Percentiles rank a stretch among this genome's conserved stretches.
Conservation (phyloP, 1,140 invertebrate genomes). For the Panagrolaimus sp. region DNA sequence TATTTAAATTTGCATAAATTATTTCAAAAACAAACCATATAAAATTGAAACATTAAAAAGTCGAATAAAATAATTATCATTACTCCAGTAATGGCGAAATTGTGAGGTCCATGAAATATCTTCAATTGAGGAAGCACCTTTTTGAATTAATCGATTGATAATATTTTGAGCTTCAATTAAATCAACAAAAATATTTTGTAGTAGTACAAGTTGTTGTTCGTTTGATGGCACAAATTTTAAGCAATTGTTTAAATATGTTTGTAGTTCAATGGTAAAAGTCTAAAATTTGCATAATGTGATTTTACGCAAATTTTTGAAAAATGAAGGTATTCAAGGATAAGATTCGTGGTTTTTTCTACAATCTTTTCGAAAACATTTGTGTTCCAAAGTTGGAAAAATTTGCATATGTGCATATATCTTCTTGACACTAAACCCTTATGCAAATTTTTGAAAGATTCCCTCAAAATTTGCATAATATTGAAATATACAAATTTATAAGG, state of each 20-base stretch:
- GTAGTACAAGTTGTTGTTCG: not conserved
- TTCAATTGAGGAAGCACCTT: not conserved
- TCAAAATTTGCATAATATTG: too few relatives aligned
- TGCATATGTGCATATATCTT: too few relatives aligned
- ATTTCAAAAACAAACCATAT: conserved; percentile 65
- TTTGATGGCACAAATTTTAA: conserved; percentile 30
- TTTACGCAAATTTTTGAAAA: too few relatives aligned
- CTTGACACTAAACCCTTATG: too few relatives aligned
- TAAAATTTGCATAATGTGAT: too few relatives aligned
- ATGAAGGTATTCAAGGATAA: too few relatives aligned
- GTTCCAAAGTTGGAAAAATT: too few relatives aligned
- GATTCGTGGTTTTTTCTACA: too few relatives aligned
- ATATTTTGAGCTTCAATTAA: not conserved
- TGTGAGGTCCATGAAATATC: conserved; percentile 71
- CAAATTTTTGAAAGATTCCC: too few relatives aligned
- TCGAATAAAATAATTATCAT: conserved; percentile 71
- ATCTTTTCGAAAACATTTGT: too few relatives aligned
- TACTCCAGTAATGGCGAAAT: conserved; percentile 86
- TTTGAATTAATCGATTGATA: not conserved
- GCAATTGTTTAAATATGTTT: not conserved
- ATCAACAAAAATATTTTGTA: conserved; percentile 22
- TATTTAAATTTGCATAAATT: too few relatives aligned
- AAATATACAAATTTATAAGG: too few relatives aligned
- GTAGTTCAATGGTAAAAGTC: not conserved
- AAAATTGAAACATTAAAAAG: conserved; percentile 86